Conservation (phyloP, 2,113 vertebrate genomes). For the Scopus umbretta region DNA sequence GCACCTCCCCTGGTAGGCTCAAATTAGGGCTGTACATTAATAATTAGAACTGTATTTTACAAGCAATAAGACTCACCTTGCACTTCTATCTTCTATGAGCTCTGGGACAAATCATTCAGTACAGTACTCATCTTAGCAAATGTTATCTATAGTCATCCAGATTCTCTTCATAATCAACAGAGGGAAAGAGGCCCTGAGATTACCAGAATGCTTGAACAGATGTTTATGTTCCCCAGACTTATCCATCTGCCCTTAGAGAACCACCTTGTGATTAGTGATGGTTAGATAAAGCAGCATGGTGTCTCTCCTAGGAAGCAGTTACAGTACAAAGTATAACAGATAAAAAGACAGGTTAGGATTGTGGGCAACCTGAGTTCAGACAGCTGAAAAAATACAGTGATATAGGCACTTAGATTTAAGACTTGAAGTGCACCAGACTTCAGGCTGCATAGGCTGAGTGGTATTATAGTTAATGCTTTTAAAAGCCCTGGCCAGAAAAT, state of each 20-base stretch:
- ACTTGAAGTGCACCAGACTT: not conserved
- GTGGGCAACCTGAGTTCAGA: not conserved
- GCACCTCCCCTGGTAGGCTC: no score
- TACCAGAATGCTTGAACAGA: not conserved
- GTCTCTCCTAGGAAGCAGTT: not conserved
- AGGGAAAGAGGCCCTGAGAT: not conserved
- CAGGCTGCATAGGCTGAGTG: not conserved
- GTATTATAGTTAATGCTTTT: not conserved
- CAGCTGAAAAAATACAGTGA: not conserved
- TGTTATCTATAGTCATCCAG: not conserved
- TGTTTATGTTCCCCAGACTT: not conserved
- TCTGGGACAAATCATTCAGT: not conserved
- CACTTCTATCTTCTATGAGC: not conserved
- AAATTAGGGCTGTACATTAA: not conserved
- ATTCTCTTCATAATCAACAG: not conserved
- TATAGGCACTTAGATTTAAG: not conserved
- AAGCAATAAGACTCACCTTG: not conserved
- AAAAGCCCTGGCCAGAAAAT: not conserved
- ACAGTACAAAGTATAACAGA: not conserved
- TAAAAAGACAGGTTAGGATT: not conserved
- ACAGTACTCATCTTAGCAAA: not conserved
- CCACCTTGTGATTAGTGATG: not conserved
- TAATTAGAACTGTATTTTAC: not conserved
- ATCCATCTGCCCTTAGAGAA: not conserved
- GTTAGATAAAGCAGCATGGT: not conserved